Evolutionary conservation across 1,140 invertebrate genomes (phyloP).

Genomic region (Drosophila navojoa): DNA sequence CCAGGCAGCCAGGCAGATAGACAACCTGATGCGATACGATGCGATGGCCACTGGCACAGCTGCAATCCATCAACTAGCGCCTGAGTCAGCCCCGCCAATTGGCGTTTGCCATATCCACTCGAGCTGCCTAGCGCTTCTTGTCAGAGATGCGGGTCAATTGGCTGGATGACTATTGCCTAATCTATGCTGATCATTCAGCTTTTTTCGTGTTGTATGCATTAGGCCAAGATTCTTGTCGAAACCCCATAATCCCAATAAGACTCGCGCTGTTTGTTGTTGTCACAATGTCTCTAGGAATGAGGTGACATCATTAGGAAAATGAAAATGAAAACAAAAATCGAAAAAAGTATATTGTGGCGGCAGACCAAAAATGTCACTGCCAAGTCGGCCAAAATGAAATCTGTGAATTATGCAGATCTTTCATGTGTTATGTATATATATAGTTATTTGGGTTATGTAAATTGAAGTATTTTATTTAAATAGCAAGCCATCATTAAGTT

Average conservation of each 20-base stretch:
- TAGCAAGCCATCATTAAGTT: too few species aligned
- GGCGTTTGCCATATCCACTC: slow-evolving; percentile 48
- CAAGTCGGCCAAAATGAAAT: slow-evolving; percentile 51
- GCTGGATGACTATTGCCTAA: slow-evolving; percentile 41
- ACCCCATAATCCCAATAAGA: slow-evolving; percentile 58
- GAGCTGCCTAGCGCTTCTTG: slow-evolving; percentile 36
- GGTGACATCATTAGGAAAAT: slow-evolving; percentile 71
- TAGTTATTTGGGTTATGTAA: background rate
- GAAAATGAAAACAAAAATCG: slow-evolving; percentile 33
- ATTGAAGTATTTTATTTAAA: background rate
- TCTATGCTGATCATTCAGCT: slow-evolving; percentile 10
- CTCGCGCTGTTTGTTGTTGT: slow-evolving; percentile 12
- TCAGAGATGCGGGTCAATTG: slow-evolving; percentile 63
- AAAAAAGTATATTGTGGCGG: slow-evolving; percentile 58
- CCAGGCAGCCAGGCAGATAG: slow-evolving; percentile 17
- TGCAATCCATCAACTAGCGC: slow-evolving; percentile 72
- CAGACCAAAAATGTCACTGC: slow-evolving; percentile 47
- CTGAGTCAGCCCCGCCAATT: slow-evolving; percentile 26
- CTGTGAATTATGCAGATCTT: background rate
- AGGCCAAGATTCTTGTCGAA: slow-evolving; percentile 10
- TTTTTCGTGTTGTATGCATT: background rate
- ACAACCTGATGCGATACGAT: slow-evolving; percentile 34
- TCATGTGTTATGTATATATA: background rate
- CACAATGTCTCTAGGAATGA: slow-evolving; percentile 36
- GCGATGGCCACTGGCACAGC: slow-evolving; percentile 42